Evolutionary conservation across 2,888 invertebrate genomes (phyloP), one percentile per base, ranked within the genome.

Genomic region (Troglohyphantes excavatus): DNA sequence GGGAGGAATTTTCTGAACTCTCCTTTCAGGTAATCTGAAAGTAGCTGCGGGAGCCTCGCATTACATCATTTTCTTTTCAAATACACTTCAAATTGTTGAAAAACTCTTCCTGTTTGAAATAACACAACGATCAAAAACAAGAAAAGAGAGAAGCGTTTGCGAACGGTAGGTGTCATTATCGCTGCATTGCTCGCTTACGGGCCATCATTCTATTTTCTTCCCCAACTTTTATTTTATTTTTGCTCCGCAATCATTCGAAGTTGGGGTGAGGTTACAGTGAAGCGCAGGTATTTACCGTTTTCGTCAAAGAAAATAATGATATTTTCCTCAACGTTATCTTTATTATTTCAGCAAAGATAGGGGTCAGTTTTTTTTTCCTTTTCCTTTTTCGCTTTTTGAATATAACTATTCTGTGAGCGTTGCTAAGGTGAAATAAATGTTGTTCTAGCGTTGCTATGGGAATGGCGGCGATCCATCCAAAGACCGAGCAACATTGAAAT

Each of bases 51-150:
- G 75, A 75, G 17, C 19, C 53, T 78, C 39, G 21, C 39, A 65
- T 78, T 78, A 65, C 33, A 65, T 63, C 78, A 43, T 78, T 78
- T 78, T 78, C 78, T 78, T 78, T 43, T 33, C 43, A 59, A 75
- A 75, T 61, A 61, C 61, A 53, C 43, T 29, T 63, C 23, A 82
- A 81, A 82, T 46, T 43, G 21, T 26, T 46, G 61, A 19, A 61
- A 70, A 82, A 82, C 70, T 70, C 82, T 82, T 82, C 82, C 82
- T 82, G 82, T 82, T 82, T 72, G 82, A 59, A 65, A 78, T n/a
- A 53, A 53, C n/a, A 53, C 39, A 39, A 39, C 39, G 7, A 11
- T 39, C 3, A 39, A 39, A 53, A 53, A 13, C 13, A n/a, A 53
- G n/a, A 65, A 43, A 63, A 6, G 17, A 23, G 17, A 23, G 17